Evolutionary conservation across 2,888 invertebrate species (phyloP).

Genomic region (Ophioninae sp.): DNA sequence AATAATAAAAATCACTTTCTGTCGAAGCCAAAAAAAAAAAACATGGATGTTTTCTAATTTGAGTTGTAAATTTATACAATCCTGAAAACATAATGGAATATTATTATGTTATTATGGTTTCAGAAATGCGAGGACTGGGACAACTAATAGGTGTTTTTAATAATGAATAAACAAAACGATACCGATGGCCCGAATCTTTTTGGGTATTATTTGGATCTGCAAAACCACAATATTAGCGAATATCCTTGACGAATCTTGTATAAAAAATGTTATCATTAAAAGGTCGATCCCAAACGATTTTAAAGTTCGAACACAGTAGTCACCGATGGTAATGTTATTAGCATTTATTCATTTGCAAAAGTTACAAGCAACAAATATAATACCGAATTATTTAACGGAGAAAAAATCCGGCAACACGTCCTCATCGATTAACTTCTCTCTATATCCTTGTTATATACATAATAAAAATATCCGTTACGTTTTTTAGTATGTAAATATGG

Average conservation of each 20-base stretch:
- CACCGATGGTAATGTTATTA: slow-evolving; percentile 36
- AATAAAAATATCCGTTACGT: slow-evolving; percentile 47
- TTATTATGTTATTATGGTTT: slow-evolving; percentile 60
- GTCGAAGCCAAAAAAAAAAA: slow-evolving; percentile 5
- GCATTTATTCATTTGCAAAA: slow-evolving; percentile 53
- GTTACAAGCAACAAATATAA: slow-evolving; percentile 59
- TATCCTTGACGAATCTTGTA: not conserved
- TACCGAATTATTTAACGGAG: slow-evolving; percentile 26
- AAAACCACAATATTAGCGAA: not conserved
- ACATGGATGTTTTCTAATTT: slow-evolving; percentile 9
- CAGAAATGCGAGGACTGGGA: slow-evolving; percentile 89
- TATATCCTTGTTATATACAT: slow-evolving; percentile 61
- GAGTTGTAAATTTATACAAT: slow-evolving; percentile 6
- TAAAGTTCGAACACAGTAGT: slow-evolving; percentile 3
- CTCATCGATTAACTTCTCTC: slow-evolving; percentile 29
- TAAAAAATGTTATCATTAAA: not conserved
- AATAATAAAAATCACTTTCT: too few species aligned
- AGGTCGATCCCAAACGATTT: not conserved
- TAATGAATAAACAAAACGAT: not conserved
- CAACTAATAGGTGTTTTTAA: slow-evolving; percentile 72
- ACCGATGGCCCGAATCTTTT: not conserved
- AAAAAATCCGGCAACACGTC: slow-evolving; percentile 29
- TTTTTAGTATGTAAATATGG: not conserved
- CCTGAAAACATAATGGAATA: not conserved
- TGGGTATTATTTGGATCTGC: not conserved